Evolutionary conservation across 1,140 invertebrate species (phyloP).

Genomic region (Hormaphis cornu): DNA sequence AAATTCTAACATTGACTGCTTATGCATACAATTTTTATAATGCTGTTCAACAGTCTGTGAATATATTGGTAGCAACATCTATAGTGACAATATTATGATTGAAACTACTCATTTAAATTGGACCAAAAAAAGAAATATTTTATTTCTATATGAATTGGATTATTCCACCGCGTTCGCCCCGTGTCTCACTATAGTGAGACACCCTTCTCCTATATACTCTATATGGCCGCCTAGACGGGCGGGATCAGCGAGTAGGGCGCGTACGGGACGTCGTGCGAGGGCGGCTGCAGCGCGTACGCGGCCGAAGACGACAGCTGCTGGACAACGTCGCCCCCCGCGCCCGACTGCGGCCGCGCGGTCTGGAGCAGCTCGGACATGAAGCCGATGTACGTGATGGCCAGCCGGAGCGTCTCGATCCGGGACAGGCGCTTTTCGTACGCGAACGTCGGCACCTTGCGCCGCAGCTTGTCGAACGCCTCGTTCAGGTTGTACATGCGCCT

Average conservation of each 20-base stretch:
- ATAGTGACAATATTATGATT: no score
- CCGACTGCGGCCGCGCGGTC: conserved; percentile 36
- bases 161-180: no score
- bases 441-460: conserved; percentile 93
- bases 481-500: conserved; percentile 95
- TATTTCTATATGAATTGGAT: no score
- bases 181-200: no score
- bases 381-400: conserved; percentile 97
- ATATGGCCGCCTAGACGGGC: background rate
- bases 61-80: no score
- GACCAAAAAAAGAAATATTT: no score
- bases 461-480: conserved; percentile 88
- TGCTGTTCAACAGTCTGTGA: no score
- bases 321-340: background rate
- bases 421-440: conserved; percentile 97
- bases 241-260: conserved; percentile 31
- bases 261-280: conserved; percentile 16
- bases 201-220: no score
- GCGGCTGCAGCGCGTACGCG: background rate
- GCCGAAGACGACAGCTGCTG: background rate
- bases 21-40: no score
- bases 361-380: conserved; percentile 85
- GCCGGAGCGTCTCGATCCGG: conserved; percentile 89
- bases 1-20: no score
- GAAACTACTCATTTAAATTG: no score